A percentile compares a stretch with the other conserved stretches of the same genome.
These are phyloP conservation scores for Drosophila mimetica DNA, from an alignment of 2,888 invertebrate genomes.

Conservation along the genomic window DNA sequence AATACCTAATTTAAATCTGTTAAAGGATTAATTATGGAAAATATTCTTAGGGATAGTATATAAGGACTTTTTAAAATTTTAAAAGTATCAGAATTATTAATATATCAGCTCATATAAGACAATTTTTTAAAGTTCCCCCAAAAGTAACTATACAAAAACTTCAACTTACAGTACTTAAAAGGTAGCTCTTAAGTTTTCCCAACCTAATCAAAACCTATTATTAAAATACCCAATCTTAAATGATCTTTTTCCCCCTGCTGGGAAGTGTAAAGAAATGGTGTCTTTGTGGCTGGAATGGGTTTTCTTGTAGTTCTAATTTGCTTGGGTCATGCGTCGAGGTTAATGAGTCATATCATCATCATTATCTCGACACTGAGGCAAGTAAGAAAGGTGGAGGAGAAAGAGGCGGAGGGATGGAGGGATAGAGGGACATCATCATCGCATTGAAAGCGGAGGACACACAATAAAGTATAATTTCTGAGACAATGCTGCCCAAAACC, in stretches of 20 bases:
- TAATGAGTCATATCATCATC: conserved; percentile 80
- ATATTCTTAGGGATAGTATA: no score
- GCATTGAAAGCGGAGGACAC: conserved; percentile 46
- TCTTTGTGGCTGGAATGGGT: conserved; percentile 33
- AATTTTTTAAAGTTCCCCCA: no score
- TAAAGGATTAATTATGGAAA: no score
- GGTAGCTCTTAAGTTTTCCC: not conserved
- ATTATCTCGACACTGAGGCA: conserved; percentile 52
- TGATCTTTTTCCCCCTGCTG: not conserved
- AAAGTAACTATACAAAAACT: no score
- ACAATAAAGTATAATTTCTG: conserved; percentile 45
- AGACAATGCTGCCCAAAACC: conserved; percentile 30
- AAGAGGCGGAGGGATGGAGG: not conserved
- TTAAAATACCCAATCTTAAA: not conserved
- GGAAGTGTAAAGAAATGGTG: conserved; percentile 34
- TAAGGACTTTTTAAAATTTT: no score
- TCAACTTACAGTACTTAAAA: no score
- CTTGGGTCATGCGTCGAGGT: conserved; percentile 78
- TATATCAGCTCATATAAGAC: no score
- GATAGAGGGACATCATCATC: conserved; percentile 47
- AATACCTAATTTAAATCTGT: no score
- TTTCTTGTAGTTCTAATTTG: conserved; percentile 71
- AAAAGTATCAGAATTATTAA: no score
- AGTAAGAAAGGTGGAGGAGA: conserved; percentile 30
- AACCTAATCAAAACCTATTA: not conserved